Base-by-base conservation (phyloP, 2,888 invertebrate genomes). In the Priocnemis perturbator region DNA sequence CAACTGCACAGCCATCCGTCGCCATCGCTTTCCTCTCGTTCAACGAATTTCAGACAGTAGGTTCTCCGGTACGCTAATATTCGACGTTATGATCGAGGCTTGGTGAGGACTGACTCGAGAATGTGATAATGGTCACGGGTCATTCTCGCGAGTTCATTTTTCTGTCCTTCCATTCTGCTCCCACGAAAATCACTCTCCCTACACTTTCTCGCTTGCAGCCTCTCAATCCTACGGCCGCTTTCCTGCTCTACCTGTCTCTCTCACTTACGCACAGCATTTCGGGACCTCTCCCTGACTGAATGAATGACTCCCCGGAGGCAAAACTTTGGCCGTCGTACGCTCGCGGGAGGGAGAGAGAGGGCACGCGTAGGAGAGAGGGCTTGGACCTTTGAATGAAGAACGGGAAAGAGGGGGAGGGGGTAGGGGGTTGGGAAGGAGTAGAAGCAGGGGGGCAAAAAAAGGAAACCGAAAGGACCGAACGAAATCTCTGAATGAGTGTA, bases 401-500 rank as follows among this genome's bases (percentile, higher is more conserved):
- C 37, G 37, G 4, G 37, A 11, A 9, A 11, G 7, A 37, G 37
- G 37, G 37, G n/a, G n/a, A n/a, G n/a, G n/a, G n/a, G n/a, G n/a
- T n/a, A n/a, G n/a, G n/a, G n/a, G n/a, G n/a, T n/a, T n/a, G n/a
- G n/a, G 5, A 26, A 5, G 26, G 26, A 26, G 26, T 5, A 60
- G 61, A 56, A 47, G 52, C 45, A 64, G 23, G 61, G 62, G 58
- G 66, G 68, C 60, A 69, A 70, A 69, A 66, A 66, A 64, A 55
- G 57, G 20, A 55, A 37, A 64, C 21, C 11, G 62, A 76, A 78
- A 79, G 73, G 77, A 80, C 71, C 76, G 76, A 66, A 76, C 79
- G 74, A 82, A 83, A 85, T 83, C 74, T 82, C 81, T 86, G 87
- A 87, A 87, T 86, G 86, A 85, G 86, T 86, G 86, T 87, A 87